Conservation (phyloP, 2,888 invertebrate genomes). For the Idaea biselata region DNA sequence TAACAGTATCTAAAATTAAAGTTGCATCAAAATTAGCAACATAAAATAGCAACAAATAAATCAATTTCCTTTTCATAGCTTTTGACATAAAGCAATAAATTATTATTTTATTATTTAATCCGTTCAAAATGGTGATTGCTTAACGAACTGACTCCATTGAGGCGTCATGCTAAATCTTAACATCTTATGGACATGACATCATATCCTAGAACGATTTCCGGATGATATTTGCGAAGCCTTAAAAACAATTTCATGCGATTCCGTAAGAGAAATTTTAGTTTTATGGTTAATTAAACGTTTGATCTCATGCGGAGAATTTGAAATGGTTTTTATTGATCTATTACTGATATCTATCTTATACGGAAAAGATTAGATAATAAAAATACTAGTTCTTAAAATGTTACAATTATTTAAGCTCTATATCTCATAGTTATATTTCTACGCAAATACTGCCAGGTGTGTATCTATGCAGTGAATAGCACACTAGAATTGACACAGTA, state of each 20-base stretch:
- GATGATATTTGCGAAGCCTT: not conserved
- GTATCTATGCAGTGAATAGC: no score
- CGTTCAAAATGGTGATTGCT: constrained; percentile 2
- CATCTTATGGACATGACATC: not conserved
- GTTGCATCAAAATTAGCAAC: not conserved
- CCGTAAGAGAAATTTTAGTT: not conserved
- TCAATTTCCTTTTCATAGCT: not conserved
- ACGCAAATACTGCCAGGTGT: no score
- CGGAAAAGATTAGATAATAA: not conserved
- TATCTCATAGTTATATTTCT: no score
- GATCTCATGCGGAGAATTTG: not conserved
- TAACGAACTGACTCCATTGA: not conserved
- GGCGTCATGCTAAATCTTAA: constrained; percentile 1
- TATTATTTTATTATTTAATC: not conserved
- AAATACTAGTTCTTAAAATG: no score
- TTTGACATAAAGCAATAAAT: not conserved
- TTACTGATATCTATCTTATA: not conserved
- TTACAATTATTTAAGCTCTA: no score
- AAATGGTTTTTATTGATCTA: not conserved
- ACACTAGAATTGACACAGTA: no score
- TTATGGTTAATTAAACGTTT: not conserved
- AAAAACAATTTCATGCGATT: not conserved
- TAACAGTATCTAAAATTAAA: not conserved
- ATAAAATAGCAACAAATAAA: not conserved
- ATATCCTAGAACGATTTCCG: constrained; percentile 1